Conservation (phyloP, 2,797 vertebrate species). For the Parotocinclus haroldoi region DNA sequence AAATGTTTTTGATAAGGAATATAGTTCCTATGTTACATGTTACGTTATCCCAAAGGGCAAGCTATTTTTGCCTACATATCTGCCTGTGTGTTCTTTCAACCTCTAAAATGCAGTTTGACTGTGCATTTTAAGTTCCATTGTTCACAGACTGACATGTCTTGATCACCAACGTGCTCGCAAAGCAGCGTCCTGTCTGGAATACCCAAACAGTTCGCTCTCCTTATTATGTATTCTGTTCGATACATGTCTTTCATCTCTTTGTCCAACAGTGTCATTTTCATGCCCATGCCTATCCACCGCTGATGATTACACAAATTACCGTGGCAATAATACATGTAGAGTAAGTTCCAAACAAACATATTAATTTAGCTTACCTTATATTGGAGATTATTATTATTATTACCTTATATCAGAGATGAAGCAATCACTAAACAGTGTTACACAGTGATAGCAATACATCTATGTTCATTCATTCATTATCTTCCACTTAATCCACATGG, state of each 20-base stretch:
- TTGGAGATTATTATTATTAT: no score
- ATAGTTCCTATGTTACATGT: no score
- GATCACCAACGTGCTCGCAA: constrained; percentile 39
- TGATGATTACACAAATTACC: constrained; percentile 28
- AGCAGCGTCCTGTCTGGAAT: constrained; percentile 37
- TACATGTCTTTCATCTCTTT: constrained; percentile 11
- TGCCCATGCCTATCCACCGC: not conserved
- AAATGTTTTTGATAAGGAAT: no score
- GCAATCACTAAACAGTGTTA: no score
- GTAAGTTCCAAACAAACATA: no score
- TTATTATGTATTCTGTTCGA: constrained; percentile 30
- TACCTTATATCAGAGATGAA: no score
- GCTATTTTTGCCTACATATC: not conserved
- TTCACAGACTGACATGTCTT: constrained; percentile 34
- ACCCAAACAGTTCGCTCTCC: constrained; percentile 24
- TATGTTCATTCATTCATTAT: no score
- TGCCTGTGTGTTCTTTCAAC: constrained; percentile 1
- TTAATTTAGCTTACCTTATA: no score
- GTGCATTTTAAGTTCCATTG: constrained; percentile 16
- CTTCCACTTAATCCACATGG: no score
- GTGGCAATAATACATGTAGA: no score
- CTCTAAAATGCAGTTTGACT: not conserved
- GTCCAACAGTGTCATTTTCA: constrained; percentile 8
- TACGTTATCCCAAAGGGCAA: no score
- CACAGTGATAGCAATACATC: no score